Percentiles rank a stretch among this genome's conserved stretches.
Conservation (phyloP, 2,113 vertebrate genomes). For the Eulemur rufifrons region DNA sequence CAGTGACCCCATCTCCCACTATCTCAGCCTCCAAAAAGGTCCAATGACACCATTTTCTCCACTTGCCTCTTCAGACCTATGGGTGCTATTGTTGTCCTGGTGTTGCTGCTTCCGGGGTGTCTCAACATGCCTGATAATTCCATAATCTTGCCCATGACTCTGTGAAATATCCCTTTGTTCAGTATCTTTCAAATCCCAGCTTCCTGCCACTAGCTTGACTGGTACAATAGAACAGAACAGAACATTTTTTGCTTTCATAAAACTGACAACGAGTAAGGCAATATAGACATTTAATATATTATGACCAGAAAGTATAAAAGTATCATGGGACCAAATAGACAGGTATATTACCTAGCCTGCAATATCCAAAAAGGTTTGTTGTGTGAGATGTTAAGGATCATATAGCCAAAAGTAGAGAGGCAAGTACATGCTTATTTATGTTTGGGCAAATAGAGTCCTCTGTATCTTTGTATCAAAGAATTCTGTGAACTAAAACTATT, state of each 20-base stretch:
- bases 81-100: neutral
- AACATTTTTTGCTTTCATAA: neutral
- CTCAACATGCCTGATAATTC: neutral
- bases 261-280: neutral
- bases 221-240: neutral
- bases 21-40: neutral
- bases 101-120: neutral
- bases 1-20: neutral
- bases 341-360: neutral
- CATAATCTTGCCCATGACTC: neutral
- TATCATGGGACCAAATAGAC: neutral
- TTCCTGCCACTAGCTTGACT: neutral
- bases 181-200: neutral
- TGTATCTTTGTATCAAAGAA: constrained; percentile 7
- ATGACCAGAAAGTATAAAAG: neutral
- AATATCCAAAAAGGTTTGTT: neutral
- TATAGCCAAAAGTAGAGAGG: neutral
- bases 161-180: neutral
- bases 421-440: neutral
- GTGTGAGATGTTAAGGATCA: neutral
- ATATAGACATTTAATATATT: neutral
- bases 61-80: neutral
- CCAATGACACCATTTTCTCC: neutral
- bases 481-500: neutral
- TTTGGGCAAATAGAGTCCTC: neutral